A percentile compares a stretch with the other conserved stretches of the same genome.
phyloP scores from a whole-genome alignment of 1,140 invertebrate genomes.

The Pseudachorutes palmiensis region DNA sequence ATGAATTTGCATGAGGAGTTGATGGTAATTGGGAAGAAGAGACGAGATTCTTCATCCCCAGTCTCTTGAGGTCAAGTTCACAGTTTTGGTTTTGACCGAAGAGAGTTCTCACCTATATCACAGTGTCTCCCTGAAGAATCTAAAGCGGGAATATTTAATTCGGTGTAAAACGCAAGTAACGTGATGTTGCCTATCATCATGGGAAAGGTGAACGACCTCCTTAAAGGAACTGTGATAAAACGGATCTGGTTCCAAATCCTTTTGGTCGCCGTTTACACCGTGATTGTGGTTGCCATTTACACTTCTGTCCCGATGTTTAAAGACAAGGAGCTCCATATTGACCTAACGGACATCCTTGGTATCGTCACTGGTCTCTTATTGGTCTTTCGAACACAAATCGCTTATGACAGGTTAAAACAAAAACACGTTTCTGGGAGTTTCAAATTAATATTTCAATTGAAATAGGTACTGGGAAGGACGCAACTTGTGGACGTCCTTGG shows the following conservation, averaged over 20 bases:
- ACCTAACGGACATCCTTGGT: conserved; percentile 22
- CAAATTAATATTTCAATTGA: background rate
- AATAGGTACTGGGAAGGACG: conserved; percentile 12
- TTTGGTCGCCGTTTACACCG: conserved; percentile 20
- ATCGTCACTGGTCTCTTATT: conserved; percentile 24
- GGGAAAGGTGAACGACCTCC: background rate
- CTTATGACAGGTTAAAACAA: conserved; percentile 27
- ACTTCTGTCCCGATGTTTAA: background rate
- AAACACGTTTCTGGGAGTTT: background rate
- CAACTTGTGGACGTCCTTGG: background rate
- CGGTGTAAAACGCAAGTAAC: background rate
- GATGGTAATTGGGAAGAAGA: too few species aligned
- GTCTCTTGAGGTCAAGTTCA: background rate
- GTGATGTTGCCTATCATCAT: background rate
- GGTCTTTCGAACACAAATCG: conserved; percentile 30
- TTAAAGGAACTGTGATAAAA: conserved; percentile 21
- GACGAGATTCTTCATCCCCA: too few species aligned
- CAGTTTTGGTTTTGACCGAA: background rate
- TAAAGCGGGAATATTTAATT: too few species aligned
- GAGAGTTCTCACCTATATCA: too few species aligned
- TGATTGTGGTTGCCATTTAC: background rate
- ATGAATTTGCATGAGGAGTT: background rate
- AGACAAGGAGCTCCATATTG: conserved; percentile 10
- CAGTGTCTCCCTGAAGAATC: background rate
- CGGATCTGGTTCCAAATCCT: conserved; percentile 25